Evolutionary conservation across 2,888 invertebrate genomes (phyloP).

Genomic region (Netelia virgata): DNA sequence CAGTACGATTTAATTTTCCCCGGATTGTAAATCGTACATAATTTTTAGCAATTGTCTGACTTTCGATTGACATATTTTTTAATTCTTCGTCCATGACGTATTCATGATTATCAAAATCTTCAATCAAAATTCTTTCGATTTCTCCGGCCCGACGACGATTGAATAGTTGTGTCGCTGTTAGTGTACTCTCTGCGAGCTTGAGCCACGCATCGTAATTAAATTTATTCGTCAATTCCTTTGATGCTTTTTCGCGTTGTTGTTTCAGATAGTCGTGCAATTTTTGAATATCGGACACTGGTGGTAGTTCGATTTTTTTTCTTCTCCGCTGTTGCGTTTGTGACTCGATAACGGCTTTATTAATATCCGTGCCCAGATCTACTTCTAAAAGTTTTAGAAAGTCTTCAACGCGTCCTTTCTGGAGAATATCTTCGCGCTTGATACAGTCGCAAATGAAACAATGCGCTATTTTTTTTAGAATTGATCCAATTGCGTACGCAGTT

Average conservation of each 20-base stretch:
- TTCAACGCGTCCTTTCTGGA: constrained; percentile 6
- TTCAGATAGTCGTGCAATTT: constrained; percentile 20
- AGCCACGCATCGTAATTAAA: constrained; percentile 30
- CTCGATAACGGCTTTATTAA: constrained; percentile 63
- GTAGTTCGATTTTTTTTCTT: constrained; percentile 46
- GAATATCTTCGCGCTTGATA: constrained; percentile 33
- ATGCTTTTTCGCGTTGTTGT: neutral
- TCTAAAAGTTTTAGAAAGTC: constrained; percentile 11
- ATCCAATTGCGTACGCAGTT: constrained; percentile 29
- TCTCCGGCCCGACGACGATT: constrained; percentile 65
- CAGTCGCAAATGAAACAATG: constrained; percentile 1
- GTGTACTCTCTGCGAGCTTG: constrained; percentile 40
- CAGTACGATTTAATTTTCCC: too few relatives aligned
- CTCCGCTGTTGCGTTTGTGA: constrained; percentile 26
- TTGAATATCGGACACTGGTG: constrained; percentile 28
- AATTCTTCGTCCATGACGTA: too few relatives aligned
- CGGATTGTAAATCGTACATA: too few relatives aligned
- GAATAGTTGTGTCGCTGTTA: constrained; percentile 31
- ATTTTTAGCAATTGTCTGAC: too few relatives aligned
- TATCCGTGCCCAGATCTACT: constrained; percentile 35
- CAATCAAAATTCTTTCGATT: constrained; percentile 52
- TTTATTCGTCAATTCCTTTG: neutral
- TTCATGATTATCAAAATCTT: too few relatives aligned
- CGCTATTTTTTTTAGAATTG: constrained; percentile 3
- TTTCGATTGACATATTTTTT: too few relatives aligned